Percentiles rank a stretch among this genome's conserved stretches.
Conservation (phyloP, 2,888 invertebrate species). For the Labia minor region DNA sequence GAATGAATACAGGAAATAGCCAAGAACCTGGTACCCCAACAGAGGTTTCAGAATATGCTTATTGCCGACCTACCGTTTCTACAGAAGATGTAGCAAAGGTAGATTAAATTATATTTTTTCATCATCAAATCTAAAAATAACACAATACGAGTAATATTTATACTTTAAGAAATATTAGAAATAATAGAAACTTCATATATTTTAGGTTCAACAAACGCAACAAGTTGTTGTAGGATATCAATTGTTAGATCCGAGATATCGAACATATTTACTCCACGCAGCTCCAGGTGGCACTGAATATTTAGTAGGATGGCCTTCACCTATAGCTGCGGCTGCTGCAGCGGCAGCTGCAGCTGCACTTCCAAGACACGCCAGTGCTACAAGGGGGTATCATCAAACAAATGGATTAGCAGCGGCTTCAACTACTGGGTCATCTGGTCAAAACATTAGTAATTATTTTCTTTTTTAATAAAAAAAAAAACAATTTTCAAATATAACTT, state of each 20-base stretch:
- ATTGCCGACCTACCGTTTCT: conserved; percentile 67
- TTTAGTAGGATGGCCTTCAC: conserved; percentile 58
- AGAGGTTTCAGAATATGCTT: conserved; percentile 36
- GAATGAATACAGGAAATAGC: conserved; percentile 37
- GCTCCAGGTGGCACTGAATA: conserved; percentile 52
- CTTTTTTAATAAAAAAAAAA: background rate
- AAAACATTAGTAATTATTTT: background rate
- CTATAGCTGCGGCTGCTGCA: conserved; percentile 37
- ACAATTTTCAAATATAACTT: no score
- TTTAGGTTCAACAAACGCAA: conserved; percentile 36
- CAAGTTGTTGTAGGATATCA: conserved; percentile 49
- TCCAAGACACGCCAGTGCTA: conserved; percentile 20
- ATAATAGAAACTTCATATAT: no score
- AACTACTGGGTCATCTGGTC: conserved; percentile 8
- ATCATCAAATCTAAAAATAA: no score
- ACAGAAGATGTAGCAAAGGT: conserved; percentile 55
- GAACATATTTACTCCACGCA: conserved; percentile 57
- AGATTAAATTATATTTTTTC: background rate
- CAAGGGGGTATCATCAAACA: conserved; percentile 36
- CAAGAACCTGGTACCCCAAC: conserved; percentile 35
- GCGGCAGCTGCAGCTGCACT: background rate
- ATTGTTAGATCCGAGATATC: conserved; percentile 60
- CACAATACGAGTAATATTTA: no score
- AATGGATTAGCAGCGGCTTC: conserved; percentile 33
- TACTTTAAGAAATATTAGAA: no score